phyloP scores from a whole-genome alignment of 2,113 vertebrate species.

The Erythrolamprus reginae region DNA sequence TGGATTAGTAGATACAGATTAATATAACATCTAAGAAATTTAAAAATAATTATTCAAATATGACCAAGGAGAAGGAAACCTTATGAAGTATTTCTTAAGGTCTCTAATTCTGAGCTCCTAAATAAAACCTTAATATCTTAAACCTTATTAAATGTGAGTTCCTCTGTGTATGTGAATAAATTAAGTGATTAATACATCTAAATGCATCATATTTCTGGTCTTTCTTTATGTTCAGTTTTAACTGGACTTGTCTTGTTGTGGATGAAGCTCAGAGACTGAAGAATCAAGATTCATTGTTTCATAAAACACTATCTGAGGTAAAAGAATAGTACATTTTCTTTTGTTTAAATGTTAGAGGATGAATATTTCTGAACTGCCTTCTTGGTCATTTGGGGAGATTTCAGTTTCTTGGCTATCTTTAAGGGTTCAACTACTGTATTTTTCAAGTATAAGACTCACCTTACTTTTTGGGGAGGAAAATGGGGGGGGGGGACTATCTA shows the following conservation, averaged over 20 bases:
- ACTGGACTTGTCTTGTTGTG: constrained; percentile 77
- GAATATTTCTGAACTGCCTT: background rate
- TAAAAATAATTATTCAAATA: background rate
- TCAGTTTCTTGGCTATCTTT: background rate
- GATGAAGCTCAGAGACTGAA: constrained; percentile 94
- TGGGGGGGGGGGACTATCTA: too few relatives aligned
- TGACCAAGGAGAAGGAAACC: background rate
- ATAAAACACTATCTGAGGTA: constrained; percentile 81
- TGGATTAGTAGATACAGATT: background rate
- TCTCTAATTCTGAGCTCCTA: background rate
- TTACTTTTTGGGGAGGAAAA: too few relatives aligned
- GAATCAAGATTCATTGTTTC: constrained; percentile 83
- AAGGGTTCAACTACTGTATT: background rate
- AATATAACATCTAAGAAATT: background rate
- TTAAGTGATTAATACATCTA: background rate
- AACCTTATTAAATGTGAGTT: background rate
- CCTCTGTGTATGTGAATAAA: background rate
- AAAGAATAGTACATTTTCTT: constrained; percentile 10
- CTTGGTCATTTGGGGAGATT: background rate
- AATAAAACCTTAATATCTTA: background rate
- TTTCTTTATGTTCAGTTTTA: constrained; percentile 56
- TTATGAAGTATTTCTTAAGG: background rate
- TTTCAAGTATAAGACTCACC: too few relatives aligned
- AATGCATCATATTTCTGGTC: background rate
- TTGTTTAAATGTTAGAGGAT: background rate